Base-by-base conservation (phyloP, 2,113 vertebrate genomes). In the Cephalopterus ornatus region DNA sequence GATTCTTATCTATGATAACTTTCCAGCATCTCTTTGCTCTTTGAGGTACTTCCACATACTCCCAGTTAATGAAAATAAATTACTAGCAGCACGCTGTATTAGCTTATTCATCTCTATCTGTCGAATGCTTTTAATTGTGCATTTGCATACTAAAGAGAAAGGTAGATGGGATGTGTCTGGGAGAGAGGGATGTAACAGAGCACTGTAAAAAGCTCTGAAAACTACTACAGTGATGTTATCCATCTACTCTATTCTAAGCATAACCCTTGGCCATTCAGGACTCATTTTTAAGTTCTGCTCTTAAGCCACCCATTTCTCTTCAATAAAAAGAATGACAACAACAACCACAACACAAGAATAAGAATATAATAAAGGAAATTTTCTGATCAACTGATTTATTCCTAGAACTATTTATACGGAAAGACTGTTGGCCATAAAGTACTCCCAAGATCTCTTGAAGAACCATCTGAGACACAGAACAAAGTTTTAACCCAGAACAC, bases 101-200 rank as follows among this genome's bases (percentile, higher is more conserved):
- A 58, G 80, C 84, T 93, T 93, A 91, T 95, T 96, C 72, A 95
- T 92, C 89, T 93, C 73, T 81, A 93, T 92, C 91, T 93, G 83
- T 16, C 87, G 81, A 95, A 83, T 75, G 79, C 32, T 96, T 97
- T 97, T 97, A 96, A 97, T 96, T 97, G 96, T 50, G 77, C 30
- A 94, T 95, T 95, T 96, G 79, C 88, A 92, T 88, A 82, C 79
- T 90, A 93, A 93, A 79, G 50, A 93, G 24, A 77, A 93, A 95
- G 85, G 88, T 91, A 37, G 59, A 63, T 63, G 50, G 27, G 75
- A 49, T 71, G 42, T 62, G 46, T 53, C 59, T 78, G 72, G 62
- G 58, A 73, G 58, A 70, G 42, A 14, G n/a, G 24, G 56, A 82
- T 81, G n/a, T 6, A 75, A 58, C 2, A 3, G 44, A 78, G 56